phyloP scores from a whole-genome alignment of 2,113 vertebrate genomes.

The Xiphophorus hellerii region DNA sequence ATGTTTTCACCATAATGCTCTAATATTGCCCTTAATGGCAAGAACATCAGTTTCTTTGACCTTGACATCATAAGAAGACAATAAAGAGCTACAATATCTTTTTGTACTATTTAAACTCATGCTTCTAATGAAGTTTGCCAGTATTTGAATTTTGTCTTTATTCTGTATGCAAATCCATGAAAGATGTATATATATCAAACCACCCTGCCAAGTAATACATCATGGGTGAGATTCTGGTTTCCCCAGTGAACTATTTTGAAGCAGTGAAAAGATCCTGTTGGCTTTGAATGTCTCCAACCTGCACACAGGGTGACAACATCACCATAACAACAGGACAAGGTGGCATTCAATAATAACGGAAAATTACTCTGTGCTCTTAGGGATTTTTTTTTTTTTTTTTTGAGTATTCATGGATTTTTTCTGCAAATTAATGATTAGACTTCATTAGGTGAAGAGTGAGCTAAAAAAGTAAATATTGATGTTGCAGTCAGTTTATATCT shows the following conservation, averaged over 20 bases:
- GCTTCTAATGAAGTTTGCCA: conserved; percentile 2
- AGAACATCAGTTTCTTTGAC: too few species aligned
- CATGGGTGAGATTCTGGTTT: conserved; percentile 44
- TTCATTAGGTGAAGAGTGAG: background rate
- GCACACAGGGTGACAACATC: conserved; percentile 42
- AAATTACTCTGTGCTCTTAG: conserved; percentile 8
- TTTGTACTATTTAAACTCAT: conserved; percentile 13
- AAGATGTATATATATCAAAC: conserved; percentile 14
- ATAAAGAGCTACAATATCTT: too few species aligned
- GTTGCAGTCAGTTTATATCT: background rate
- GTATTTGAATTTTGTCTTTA: background rate
- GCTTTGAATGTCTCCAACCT: conserved; percentile 27
- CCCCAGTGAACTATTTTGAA: conserved; percentile 40
- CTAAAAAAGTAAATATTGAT: background rate
- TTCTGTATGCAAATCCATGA: conserved; percentile 11
- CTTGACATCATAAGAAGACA: too few species aligned
- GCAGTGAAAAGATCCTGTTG: conserved; percentile 27
- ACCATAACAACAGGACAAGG: conserved; percentile 58
- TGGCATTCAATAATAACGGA: conserved; percentile 16
- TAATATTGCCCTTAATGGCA: background rate
- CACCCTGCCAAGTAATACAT: conserved; percentile 15
- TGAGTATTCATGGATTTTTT: background rate
- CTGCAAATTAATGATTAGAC: conserved; percentile 4
- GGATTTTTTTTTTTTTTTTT: background rate
- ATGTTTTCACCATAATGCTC: background rate